These are phyloP conservation scores for Danaus chrysippus DNA, from an alignment of 2,888 invertebrate genomes.

Conservation along the genomic window DNA sequence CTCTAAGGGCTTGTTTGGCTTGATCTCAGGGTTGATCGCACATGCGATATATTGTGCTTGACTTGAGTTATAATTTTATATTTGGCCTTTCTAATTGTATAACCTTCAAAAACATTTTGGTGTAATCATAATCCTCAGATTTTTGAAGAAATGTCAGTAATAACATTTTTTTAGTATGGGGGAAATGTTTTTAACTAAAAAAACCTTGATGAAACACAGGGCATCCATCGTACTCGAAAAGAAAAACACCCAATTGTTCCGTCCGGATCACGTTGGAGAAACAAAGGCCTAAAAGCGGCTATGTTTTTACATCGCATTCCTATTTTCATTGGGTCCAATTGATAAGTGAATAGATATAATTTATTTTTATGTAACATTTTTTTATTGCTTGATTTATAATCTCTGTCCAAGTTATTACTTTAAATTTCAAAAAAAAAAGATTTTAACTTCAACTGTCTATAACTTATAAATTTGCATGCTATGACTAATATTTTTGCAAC, in stretches of 20 bases:
- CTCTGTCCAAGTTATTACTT: not conserved
- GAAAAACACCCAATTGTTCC: constrained; percentile 48
- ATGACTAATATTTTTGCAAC: no score
- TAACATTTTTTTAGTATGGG: not conserved
- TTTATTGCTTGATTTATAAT: not conserved
- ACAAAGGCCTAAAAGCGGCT: constrained; percentile 48
- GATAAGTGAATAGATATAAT: constrained; percentile 29
- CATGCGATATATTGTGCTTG: constrained; percentile 17
- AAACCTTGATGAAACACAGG: constrained; percentile 24
- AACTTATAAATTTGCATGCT: no score
- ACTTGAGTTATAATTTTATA: not conserved
- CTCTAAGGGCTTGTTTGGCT: constrained; percentile 29
- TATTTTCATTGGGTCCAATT: constrained; percentile 30
- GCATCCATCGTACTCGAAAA: constrained; percentile 34
- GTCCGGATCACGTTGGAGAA: constrained; percentile 44
- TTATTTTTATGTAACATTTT: not conserved
- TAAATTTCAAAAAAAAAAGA: not conserved
- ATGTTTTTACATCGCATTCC: constrained; percentile 47
- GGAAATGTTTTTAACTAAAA: constrained; percentile 25
- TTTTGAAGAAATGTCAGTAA: constrained; percentile 3
- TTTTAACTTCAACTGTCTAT: no score
- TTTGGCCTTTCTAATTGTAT: not conserved
- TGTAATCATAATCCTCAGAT: not conserved
- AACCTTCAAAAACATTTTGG: not conserved
- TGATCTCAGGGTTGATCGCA: constrained; percentile 20